These are phyloP conservation scores for Helicoverpa assulta DNA, from an alignment of 2,888 invertebrate species.

Conservation along the genomic window DNA sequence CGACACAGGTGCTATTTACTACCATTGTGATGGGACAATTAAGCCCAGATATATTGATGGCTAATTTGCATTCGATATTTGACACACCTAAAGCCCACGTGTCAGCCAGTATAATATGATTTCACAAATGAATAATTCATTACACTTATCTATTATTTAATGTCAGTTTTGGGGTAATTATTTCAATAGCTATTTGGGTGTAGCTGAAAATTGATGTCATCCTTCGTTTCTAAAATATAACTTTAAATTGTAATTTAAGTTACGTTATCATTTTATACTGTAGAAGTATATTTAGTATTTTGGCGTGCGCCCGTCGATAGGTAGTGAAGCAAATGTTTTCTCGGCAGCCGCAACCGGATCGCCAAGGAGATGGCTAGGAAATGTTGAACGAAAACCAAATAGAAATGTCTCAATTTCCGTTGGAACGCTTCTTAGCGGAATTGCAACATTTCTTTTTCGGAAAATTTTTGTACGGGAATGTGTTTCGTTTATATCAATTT, in stretches of 20 bases:
- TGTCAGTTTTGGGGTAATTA: constrained; percentile 25
- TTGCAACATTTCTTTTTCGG: constrained; percentile 75
- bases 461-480: constrained; percentile 72
- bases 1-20: constrained; percentile 27
- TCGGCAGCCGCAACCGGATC: constrained; percentile 76
- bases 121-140: constrained; percentile 54
- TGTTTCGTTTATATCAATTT: constrained; percentile 67
- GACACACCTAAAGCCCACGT: constrained; percentile 48
- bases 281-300: constrained; percentile 40
- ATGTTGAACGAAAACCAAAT: constrained; percentile 85
- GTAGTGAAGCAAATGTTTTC: constrained; percentile 73
- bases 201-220: constrained; percentile 5
- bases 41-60: constrained; percentile 44
- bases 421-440: constrained; percentile 77
- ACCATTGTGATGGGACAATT: constrained; percentile 16
- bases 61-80: constrained; percentile 57
- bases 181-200: constrained; percentile 20
- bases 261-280: constrained; percentile 3
- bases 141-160: constrained; percentile 34
- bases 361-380: constrained; percentile 80
- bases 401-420: constrained; percentile 88
- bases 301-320: constrained; percentile 62
- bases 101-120: constrained; percentile 41
- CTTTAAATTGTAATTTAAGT: not conserved
- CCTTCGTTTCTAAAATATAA: constrained; percentile 3